These are phyloP conservation scores for Odontothrips loti DNA, from an alignment of 2,888 invertebrate species.

Conservation along the genomic window DNA sequence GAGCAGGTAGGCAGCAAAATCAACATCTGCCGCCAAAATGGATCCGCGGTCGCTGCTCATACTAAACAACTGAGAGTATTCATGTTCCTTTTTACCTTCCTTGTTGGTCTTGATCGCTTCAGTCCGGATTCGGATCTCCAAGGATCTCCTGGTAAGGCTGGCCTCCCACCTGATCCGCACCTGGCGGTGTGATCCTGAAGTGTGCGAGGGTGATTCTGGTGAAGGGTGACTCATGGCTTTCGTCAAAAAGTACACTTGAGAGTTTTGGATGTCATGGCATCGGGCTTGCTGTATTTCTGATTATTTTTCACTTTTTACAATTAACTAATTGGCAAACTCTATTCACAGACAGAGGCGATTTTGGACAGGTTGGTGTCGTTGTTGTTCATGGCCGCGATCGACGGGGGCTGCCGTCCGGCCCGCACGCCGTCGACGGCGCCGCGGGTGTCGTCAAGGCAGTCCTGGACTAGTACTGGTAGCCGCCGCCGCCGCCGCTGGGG, in stretches of 20 bases:
- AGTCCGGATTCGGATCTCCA: too few relatives aligned
- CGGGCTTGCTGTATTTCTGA: not conserved
- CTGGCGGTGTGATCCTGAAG: too few relatives aligned
- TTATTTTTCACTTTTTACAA: not conserved
- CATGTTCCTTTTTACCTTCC: too few relatives aligned
- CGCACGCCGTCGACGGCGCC: not conserved
- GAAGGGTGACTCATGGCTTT: too few relatives aligned
- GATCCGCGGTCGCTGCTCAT: too few relatives aligned
- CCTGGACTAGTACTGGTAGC: not conserved
- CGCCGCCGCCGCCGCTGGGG: constrained; percentile 9
- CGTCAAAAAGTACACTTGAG: not conserved
- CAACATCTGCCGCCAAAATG: too few relatives aligned
- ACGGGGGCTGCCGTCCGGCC: not conserved
- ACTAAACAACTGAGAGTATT: too few relatives aligned
- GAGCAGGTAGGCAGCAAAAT: too few relatives aligned
- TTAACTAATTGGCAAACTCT: not conserved
- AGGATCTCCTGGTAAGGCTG: too few relatives aligned
- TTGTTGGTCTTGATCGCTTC: too few relatives aligned
- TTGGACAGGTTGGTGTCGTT: not conserved
- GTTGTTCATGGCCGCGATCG: not conserved
- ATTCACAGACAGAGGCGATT: not conserved
- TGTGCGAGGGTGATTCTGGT: too few relatives aligned
- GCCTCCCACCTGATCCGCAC: too few relatives aligned
- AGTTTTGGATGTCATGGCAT: not conserved
- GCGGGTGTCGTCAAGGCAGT: not conserved